Base-by-base conservation (phyloP, 2,113 vertebrate species). In the Crotalus viridis region DNA sequence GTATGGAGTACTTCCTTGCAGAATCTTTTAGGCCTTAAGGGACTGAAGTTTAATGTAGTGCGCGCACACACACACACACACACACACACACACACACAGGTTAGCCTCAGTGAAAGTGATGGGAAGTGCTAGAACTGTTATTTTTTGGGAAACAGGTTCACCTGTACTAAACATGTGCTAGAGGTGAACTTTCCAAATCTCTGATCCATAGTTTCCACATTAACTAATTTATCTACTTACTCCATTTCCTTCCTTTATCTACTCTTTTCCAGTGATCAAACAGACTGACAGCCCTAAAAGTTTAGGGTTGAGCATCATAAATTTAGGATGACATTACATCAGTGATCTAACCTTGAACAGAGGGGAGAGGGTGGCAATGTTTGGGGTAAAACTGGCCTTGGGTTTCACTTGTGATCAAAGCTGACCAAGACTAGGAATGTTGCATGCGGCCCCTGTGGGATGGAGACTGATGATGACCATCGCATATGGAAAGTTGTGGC, bases 301-400 rank as follows among this genome's bases (percentile, higher is more conserved):
- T 64, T 85, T 93, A 9, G 26, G 57, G 89, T 33, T 91, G 93
- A 93, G 95, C 46, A 64, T 91, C 91, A 12, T 92, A 52, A 22
- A 24, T 90, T 92, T 90, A 69, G n/a, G 64, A n/a, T 33, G 28
- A 69, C 12, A 33, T 69, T 69, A 69, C 4, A 69, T 69, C 64
- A 69, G 28, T 33, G 64, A 13, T 69, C n/a, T 69, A n/a, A 69
- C 28, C 55, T 69, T 33, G 64, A n/a, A 69, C 15, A 15, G 28
- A 69, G 22, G 56, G 3, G 43, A 43, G 43, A 57, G 5, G 19
- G 56, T 57, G 56, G 22, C 4, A 57, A 57, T 57, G 19, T 17
- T 22, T 57, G 61, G 61, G 61, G 61, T n/a, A 69, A 69, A 28
- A 69, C 13, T 13, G 1, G 64, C 4, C 64, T 81, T 69, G 12